Percentiles rank a stretch among this genome's conserved stretches.
These are phyloP conservation scores for Notolabrus celidotus DNA, from an alignment of 2,797 vertebrate genomes.

Conservation along the genomic window DNA sequence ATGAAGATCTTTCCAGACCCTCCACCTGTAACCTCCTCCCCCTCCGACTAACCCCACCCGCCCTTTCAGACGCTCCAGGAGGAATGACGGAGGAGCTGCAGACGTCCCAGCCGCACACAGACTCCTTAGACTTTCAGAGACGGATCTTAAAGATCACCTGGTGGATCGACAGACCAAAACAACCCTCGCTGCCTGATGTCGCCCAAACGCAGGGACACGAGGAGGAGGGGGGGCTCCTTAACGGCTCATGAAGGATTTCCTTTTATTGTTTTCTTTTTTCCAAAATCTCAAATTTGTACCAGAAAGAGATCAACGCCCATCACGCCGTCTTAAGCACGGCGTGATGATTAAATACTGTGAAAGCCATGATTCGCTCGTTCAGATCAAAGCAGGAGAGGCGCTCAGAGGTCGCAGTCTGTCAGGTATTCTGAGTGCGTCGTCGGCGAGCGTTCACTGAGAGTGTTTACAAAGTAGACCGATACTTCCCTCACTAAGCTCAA, in stretches of 20 bases:
- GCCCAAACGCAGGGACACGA: neutral
- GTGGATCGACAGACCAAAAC: constrained; percentile 49
- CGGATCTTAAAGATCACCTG: neutral
- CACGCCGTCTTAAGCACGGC: neutral
- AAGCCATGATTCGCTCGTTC: constrained; percentile 43
- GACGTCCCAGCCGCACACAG: neutral
- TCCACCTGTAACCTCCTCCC: constrained; percentile 32
- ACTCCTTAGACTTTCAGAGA: constrained; percentile 4
- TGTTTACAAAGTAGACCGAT: constrained; percentile 76
- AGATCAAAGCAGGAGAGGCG: constrained; percentile 60
- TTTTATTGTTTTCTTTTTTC: constrained; percentile 5
- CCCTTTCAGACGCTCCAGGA: constrained; percentile 57
- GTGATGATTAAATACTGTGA: constrained; percentile 59
- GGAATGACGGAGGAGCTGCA: constrained; percentile 65
- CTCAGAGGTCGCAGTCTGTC: constrained; percentile 46
- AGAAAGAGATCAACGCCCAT: constrained; percentile 21
- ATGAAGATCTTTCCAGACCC: constrained; percentile 63
- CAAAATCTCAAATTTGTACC: constrained; percentile 42
- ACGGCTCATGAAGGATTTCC: constrained; percentile 81
- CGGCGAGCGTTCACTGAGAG: constrained; percentile 52
- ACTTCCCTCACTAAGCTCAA: constrained; percentile 31
- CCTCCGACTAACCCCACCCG: constrained; percentile 29
- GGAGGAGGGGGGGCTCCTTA: constrained; percentile 7
- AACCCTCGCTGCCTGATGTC: constrained; percentile 48
- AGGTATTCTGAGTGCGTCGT: constrained; percentile 55